Conservation (phyloP, 2,888 invertebrate genomes). For the Drosophila demipolita region DNA sequence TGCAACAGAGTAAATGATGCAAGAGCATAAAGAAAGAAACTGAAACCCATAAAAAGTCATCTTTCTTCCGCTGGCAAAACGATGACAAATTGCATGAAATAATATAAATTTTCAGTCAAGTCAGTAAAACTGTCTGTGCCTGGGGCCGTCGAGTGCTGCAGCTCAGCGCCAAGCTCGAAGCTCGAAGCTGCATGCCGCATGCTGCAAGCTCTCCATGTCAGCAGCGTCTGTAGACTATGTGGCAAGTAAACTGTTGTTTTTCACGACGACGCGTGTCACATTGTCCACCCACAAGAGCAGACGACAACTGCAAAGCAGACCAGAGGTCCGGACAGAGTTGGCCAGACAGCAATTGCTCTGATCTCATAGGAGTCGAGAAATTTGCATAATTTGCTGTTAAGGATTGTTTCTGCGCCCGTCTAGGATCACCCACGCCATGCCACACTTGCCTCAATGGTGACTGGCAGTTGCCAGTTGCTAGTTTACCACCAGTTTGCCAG, state of each 20-base stretch:
- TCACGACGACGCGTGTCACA: slow-evolving; percentile 82
- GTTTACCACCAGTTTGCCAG: slow-evolving; percentile 22
- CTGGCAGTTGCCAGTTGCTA: slow-evolving; percentile 43
- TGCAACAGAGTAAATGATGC: slow-evolving; percentile 68
- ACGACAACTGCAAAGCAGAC: slow-evolving; percentile 59
- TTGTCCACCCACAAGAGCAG: slow-evolving; percentile 79
- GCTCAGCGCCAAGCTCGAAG: slow-evolving; percentile 7
- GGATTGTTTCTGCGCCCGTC: slow-evolving; percentile 54
- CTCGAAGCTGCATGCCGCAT: slow-evolving; percentile 11
- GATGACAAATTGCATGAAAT: slow-evolving; percentile 81
- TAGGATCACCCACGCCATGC: slow-evolving; percentile 66
- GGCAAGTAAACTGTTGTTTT: slow-evolving; percentile 79
- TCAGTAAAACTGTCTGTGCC: slow-evolving; percentile 80
- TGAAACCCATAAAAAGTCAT: slow-evolving; percentile 69
- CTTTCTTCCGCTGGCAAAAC: slow-evolving; percentile 76
- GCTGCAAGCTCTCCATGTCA: slow-evolving; percentile 31
- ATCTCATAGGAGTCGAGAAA: slow-evolving; percentile 59
- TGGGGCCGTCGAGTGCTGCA: slow-evolving; percentile 29
- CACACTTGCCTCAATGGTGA: slow-evolving; percentile 39
- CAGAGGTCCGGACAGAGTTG: slow-evolving; percentile 18
- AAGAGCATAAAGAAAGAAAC: slow-evolving; percentile 31
- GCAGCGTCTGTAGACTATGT: slow-evolving; percentile 52
- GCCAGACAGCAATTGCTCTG: slow-evolving; percentile 43
- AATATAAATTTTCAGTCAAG: slow-evolving; percentile 81
- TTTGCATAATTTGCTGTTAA: slow-evolving; percentile 74